Conservation (phyloP, 2,888 invertebrate species). For the Drosophila yooni region DNA sequence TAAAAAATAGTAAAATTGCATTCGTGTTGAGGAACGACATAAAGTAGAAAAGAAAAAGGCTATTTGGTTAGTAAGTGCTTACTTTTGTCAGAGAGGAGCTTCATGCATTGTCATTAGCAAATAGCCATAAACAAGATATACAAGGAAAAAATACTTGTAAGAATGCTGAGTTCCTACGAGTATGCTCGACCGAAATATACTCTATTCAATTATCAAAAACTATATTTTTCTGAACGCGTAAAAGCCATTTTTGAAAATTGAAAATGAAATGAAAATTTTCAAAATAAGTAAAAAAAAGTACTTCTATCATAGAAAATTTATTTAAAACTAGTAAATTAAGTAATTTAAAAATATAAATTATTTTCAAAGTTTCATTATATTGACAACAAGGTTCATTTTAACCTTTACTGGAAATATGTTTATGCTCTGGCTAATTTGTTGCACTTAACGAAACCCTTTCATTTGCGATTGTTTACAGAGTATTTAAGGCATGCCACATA, state of each 20-base stretch:
- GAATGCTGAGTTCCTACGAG: neutral
- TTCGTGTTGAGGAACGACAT: constrained; percentile 3
- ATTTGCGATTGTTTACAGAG: constrained; percentile 3
- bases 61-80: constrained; percentile 19
- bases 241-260: neutral
- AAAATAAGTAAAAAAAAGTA: neutral
- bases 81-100: constrained; percentile 20
- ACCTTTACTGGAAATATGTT: neutral
- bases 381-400: neutral
- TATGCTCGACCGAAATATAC: neutral
- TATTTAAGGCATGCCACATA: constrained; percentile 28
- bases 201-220: neutral
- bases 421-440: neutral
- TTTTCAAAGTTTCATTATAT: no score
- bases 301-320: neutral
- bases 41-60: constrained; percentile 12
- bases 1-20: constrained; percentile 10
- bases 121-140: constrained; percentile 49
- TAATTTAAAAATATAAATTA: no score
- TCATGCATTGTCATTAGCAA: constrained; percentile 49
- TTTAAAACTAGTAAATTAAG: neutral
- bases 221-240: neutral
- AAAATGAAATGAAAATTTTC: neutral
- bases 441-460: neutral
- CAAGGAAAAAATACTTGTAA: constrained; percentile 20